A percentile compares a stretch with the other conserved stretches of the same genome.
Evolutionary conservation across 2,797 vertebrate genomes (phyloP).

Genomic region (Microctenopoma lineatum): DNA sequence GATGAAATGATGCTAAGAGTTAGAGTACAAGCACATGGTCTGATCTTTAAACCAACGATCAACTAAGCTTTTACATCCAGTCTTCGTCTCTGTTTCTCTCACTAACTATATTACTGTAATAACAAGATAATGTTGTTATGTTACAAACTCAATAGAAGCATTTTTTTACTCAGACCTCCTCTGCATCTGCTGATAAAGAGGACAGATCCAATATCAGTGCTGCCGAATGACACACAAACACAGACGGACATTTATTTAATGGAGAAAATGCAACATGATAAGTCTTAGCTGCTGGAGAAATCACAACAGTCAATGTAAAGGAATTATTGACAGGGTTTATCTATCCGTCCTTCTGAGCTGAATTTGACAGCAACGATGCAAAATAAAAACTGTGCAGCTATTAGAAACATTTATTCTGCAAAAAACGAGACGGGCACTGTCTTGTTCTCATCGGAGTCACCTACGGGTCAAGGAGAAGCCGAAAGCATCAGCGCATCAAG

Average conservation of each 20-base stretch:
- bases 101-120: constrained; percentile 51
- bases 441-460: constrained; percentile 11
- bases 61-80: constrained; percentile 51
- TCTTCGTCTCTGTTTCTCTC: constrained; percentile 27
- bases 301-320: constrained; percentile 9
- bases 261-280: constrained; percentile 36
- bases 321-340: neutral
- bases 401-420: too few relatives aligned
- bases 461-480: constrained; percentile 34
- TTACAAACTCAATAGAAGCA: constrained; percentile 55
- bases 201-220: constrained; percentile 62
- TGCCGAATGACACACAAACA: constrained; percentile 33
- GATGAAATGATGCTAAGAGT: constrained; percentile 44
- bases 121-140: constrained; percentile 61
- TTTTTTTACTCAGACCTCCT: constrained; percentile 58
- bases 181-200: constrained; percentile 58
- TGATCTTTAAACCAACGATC: constrained; percentile 45
- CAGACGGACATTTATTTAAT: constrained; percentile 42
- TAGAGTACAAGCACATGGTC: constrained; percentile 19
- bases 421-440: too few relatives aligned
- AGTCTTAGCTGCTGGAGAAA: constrained; percentile 27
- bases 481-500: constrained; percentile 14
- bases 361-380: neutral
- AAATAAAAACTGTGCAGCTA: too few relatives aligned
- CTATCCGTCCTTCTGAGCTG: neutral